These are phyloP conservation scores for Bubo blakistoni DNA, from an alignment of 2,113 vertebrate species.

Conservation along the genomic window DNA sequence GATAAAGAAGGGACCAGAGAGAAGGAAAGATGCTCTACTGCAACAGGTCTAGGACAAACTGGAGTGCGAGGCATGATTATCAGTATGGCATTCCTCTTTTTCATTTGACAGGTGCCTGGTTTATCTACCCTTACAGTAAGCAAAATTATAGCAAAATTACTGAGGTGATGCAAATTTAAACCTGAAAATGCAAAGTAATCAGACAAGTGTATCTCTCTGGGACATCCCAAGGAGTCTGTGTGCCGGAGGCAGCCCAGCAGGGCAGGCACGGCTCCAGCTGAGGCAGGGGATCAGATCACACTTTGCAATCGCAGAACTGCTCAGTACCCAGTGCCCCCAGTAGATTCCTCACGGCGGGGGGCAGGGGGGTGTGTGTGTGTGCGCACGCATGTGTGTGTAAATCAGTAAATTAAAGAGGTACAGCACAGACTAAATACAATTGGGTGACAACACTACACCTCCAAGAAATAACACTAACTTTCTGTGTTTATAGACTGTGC, in stretches of 20 bases:
- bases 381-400: too few relatives aligned
- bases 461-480: not conserved
- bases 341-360: not conserved
- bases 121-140: not conserved
- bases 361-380: not conserved
- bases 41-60: not conserved
- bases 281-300: not conserved
- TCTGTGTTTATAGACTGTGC: not conserved
- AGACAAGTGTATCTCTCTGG: not conserved
- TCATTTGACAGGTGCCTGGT: not conserved
- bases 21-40: not conserved
- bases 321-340: not conserved
- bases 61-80: not conserved
- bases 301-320: not conserved
- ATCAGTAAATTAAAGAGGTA: not conserved
- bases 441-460: fast-evolving
- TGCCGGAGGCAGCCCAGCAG: not conserved
- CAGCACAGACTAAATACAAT: not conserved
- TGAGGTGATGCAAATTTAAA: not conserved
- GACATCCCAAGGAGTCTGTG: not conserved
- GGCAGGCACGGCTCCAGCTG: not conserved
- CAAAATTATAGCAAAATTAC: not conserved
- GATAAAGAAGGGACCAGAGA: not conserved
- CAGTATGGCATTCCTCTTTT: not conserved
- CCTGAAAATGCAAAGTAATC: not conserved